Evolutionary conservation across 1,140 invertebrate genomes (phyloP).

Genomic region (Calephelis virginiensis): DNA sequence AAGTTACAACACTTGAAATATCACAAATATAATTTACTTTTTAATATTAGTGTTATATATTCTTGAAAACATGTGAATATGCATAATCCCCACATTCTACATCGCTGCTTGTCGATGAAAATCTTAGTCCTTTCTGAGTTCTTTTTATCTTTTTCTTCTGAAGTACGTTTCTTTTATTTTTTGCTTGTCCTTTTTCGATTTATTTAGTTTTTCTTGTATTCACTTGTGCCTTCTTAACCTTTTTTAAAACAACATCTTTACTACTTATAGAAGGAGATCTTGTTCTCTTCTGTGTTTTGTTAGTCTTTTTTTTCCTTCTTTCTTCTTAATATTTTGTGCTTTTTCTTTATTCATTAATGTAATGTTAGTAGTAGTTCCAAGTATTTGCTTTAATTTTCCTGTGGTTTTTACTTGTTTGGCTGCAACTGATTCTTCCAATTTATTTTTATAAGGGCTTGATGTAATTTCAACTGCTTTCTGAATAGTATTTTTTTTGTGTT

Average conservation of each 20-base stretch:
- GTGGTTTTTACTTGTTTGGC: too few relatives aligned
- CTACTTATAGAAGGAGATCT: background rate
- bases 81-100: too few relatives aligned
- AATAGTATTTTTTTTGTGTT: background rate
- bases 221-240: background rate
- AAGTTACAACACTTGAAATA: too few relatives aligned
- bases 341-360: background rate
- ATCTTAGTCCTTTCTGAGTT: too few relatives aligned
- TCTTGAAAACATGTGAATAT: too few relatives aligned
- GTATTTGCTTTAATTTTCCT: background rate
- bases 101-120: too few relatives aligned
- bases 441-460: background rate
- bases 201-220: background rate
- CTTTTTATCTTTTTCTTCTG: too few relatives aligned
- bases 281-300: background rate
- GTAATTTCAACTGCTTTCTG: slow-evolving; percentile 15
- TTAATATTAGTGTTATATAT: too few relatives aligned
- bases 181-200: background rate
- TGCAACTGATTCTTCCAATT: too few relatives aligned
- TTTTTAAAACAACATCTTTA: background rate
- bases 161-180: too few relatives aligned
- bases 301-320: background rate
- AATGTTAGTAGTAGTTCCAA: background rate
- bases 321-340: background rate
- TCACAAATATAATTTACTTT: too few relatives aligned